Conservation (phyloP, 2,797 vertebrate genomes). For the Sebastes umbrosus region DNA sequence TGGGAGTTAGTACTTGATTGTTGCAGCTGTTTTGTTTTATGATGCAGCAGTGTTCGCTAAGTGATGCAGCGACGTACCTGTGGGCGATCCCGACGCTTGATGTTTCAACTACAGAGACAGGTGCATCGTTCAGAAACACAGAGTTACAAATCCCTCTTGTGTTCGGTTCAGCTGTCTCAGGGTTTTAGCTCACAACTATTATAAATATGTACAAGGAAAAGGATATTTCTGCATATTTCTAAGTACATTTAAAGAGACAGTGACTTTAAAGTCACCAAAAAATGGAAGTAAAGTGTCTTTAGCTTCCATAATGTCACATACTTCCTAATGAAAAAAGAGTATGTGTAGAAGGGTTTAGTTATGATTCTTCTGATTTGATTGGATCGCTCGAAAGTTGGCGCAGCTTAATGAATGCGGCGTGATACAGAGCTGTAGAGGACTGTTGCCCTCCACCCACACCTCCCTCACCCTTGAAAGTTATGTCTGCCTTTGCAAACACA, state of each 20-base stretch:
- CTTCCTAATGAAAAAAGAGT: not conserved
- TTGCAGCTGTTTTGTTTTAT: conserved; percentile 24
- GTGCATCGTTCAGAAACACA: not conserved
- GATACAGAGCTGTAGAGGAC: not conserved
- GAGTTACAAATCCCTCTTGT: not conserved
- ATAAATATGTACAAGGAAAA: not conserved
- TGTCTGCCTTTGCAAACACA: not conserved
- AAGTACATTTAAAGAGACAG: not conserved
- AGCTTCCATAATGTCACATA: not conserved
- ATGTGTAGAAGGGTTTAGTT: not conserved
- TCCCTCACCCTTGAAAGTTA: not conserved
- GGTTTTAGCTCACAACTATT: not conserved
- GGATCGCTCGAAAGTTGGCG: not conserved
- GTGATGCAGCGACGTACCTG: not conserved
- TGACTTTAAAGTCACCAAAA: not conserved
- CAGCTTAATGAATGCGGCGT: not conserved
- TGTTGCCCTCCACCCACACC: not conserved
- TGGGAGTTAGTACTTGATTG: conserved; percentile 10
- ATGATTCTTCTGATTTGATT: not conserved
- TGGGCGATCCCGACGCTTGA: not conserved
- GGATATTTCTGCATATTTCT: not conserved
- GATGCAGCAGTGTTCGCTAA: not conserved
- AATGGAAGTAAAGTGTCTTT: not conserved
- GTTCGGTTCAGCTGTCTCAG: not conserved
- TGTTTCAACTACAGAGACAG: not conserved